Evolutionary conservation across 2,113 vertebrate species (phyloP), one percentile per base, ranked within the genome.

Genomic region (Podarcis raffonei): DNA sequence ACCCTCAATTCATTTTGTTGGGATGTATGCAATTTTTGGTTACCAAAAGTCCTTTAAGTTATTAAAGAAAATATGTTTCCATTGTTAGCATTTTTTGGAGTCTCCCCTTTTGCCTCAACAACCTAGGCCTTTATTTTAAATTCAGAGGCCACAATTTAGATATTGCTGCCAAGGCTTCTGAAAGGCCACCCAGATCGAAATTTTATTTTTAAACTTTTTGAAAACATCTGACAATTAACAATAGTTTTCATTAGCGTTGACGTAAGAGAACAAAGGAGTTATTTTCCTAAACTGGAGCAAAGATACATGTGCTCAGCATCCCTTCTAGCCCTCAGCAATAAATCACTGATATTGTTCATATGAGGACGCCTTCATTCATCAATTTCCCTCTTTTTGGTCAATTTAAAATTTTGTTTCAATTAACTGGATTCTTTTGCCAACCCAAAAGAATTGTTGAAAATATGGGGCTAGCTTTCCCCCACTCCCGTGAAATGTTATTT

Each of bases 381-480:
- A 35, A 71, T 81, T 71, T 72, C 15, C 23, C 25, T 35, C 30
- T 30, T 86, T 39, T n/a, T 48, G 74, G 59, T 22, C 57, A 16
- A 72, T 39, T 37, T n/a, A 53, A 87, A 69, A 72, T 72, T 87
- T 87, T 80, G 42, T 87, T 87, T 71, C 27, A 80, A 68, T 71
- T 80, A 57, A 80, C 9, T 57, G 42, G 68, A 80, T 81, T 80
- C 9, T 71, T 80, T 81, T 37, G 30, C 42, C 76, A 87, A 35
- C 65, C 42, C 66, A 68, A 80, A 81, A 57, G n/a, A 68, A 53
- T 59, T 18, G 53, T 53, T 71, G n/a, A 68, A 86, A 87, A 32
- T 57, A 53, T 39, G 48, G 30, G 27, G 8, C 39, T 83, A 15
- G 4, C 23, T 5, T 27, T 80, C 32, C 13, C 16, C 25, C 22